Percentiles rank a stretch among this genome's conserved stretches.
phyloP scores from a whole-genome alignment of 1,140 invertebrate genomes.

The Lepidurus couesii region DNA sequence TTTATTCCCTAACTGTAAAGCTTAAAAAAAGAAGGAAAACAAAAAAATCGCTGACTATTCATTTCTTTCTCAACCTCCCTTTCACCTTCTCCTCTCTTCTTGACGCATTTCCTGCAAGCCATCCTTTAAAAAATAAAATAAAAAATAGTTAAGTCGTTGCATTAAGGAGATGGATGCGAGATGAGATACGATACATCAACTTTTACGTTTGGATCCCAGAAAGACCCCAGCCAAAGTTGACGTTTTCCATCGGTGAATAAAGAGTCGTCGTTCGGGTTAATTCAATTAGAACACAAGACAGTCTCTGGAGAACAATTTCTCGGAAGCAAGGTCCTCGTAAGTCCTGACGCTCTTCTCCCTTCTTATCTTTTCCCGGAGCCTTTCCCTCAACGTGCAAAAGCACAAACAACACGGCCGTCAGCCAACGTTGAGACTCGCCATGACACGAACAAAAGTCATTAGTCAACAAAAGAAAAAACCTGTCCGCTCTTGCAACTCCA shows the following conservation, averaged over 20 bases:
- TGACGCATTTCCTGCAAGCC: slow-evolving; percentile 18
- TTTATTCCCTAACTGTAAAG: not conserved
- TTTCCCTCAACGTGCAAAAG: not conserved
- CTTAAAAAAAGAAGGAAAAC: not conserved
- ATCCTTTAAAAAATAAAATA: not conserved
- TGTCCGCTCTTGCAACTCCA: not conserved
- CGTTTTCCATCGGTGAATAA: not conserved
- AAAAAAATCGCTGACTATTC: not conserved
- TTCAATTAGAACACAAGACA: slow-evolving; percentile 19
- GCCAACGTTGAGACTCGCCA: not conserved
- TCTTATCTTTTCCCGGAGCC: not conserved
- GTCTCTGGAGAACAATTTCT: slow-evolving; percentile 5
- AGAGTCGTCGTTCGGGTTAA: not conserved
- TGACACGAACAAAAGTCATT: not conserved
- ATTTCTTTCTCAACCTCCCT: not conserved
- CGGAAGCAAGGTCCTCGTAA: not conserved
- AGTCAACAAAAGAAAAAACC: not conserved
- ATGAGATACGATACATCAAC: slow-evolving; percentile 10
- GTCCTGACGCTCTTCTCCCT: not conserved
- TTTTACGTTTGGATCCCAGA: not conserved
- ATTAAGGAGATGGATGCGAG: slow-evolving; percentile 4
- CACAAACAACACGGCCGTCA: not conserved
- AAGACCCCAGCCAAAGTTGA: not conserved
- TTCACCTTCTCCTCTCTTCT: slow-evolving; percentile 11
- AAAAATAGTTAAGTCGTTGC: not conserved